Base-by-base conservation (phyloP, 2,888 invertebrate species). In the Lomographa bimaculata region DNA sequence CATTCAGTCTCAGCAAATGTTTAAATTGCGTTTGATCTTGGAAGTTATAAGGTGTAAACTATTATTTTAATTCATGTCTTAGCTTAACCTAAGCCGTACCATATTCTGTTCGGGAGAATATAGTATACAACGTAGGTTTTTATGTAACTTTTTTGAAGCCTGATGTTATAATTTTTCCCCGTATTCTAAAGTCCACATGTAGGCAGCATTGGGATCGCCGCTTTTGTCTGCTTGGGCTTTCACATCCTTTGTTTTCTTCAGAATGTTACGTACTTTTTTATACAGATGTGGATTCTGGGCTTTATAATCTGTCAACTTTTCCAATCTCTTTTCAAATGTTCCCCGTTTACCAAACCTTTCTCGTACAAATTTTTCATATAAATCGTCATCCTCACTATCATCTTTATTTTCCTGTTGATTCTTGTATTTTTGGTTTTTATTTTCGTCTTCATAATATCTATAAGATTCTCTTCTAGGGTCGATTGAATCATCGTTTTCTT, bases 111-210 rank as follows among this genome's bases (percentile, higher is more conserved):
- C n/a, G n/a, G n/a, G n/a, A n/a, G n/a, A n/a, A n/a, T n/a, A n/a
- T n/a, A n/a, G n/a, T n/a, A n/a, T n/a, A n/a, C n/a, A n/a, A n/a
- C n/a, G n/a, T n/a, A n/a, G n/a, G n/a, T n/a, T n/a, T n/a, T n/a
- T n/a, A n/a, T n/a, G n/a, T n/a, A n/a, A n/a, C n/a, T n/a, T n/a
- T n/a, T n/a, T n/a, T n/a, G n/a, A n/a, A n/a, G n/a, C n/a, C n/a
- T n/a, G n/a, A 14, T 14, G 2, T 32, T 55, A 54, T 27, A 50
- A 19, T 38, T 90, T 89, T 59, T 84, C 79, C 34, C 79, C 82
- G 62, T 91, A 91, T 65, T 91, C 89, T 20, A 90, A 65, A 6
- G 87, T 84, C 91, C 91, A 91, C 70, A 82, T 79, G 49, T 90
- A 90, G 17, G 79, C 84, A 37, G 90, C 89, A 20, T 83, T 81